Base-by-base conservation (phyloP, 2,888 invertebrate species). In the Sinohyriopsis cumingii region DNA sequence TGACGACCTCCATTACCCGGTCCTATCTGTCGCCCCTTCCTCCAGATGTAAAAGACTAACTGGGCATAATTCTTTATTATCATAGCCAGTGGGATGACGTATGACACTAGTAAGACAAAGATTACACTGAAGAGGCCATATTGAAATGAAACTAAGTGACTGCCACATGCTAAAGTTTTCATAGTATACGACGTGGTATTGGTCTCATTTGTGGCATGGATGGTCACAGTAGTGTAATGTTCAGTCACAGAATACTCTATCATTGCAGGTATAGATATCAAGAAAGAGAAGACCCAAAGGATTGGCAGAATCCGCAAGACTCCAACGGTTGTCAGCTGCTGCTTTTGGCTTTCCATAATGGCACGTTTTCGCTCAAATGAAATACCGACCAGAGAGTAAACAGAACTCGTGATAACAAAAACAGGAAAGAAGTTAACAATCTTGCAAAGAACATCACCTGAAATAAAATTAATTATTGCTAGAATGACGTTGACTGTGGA, bases 321-420 rank as follows among this genome's bases (percentile, higher is more conserved):
- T 33, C 59, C 57, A 25, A n/a, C 15, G 20, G 67, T 57, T 3
- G 75, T 76, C 53, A 81, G 59, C 33, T 78, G 75, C 1, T 55
- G 59, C 5, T 63, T 25, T 3, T 71, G 59, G 55, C 70, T 76
- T 33, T 79, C 65, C 1, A 78, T 67, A 45, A 82, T 76, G 19
- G 78, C 73, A 6, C 79, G 69, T 28, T 77, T 74, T 3, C 84
- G 70, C 55, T 84, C 85, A 55, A 76, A 75, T 2, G 84, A 81
- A 33, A 84, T 75, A 56, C 74, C 76, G 25, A 82, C 83, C n/a
- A 85, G 69, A 7, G 76, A 79, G 67, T 79, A 84, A 28, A 80
- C 78, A 18, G 79, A 80, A 20, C 73, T 63, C 5, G 78, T 81
- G 65, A 85, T 84, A 59, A 80, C 72, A 12, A 84, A 72, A 20